Conservation (phyloP, 2,888 invertebrate genomes). For the Drosophila mercatorum region DNA sequence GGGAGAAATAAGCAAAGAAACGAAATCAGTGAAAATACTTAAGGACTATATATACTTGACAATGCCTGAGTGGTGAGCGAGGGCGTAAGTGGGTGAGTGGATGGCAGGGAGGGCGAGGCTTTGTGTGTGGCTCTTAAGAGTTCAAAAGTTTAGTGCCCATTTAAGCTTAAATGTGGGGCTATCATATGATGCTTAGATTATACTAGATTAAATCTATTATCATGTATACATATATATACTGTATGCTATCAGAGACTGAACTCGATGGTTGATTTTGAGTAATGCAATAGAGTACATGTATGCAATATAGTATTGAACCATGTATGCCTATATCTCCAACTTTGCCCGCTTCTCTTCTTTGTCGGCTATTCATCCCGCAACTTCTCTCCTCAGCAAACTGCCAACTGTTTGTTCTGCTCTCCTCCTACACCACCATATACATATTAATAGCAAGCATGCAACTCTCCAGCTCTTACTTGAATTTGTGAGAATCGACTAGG, state of each 20-base stretch:
- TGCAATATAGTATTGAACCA: neutral
- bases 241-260: neutral
- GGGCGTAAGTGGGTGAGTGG: neutral
- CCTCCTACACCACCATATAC: too few species aligned
- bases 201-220: neutral
- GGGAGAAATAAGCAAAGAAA: constrained; percentile 20
- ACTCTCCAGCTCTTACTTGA: too few species aligned
- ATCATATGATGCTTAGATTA: neutral
- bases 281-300: neutral
- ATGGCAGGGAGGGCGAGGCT: neutral
- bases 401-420: too few species aligned
- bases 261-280: neutral
- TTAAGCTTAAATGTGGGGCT: neutral
- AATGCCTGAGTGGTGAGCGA: neutral
- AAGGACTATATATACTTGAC: constrained; percentile 7
- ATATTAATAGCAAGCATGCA: too few species aligned
- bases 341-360: neutral
- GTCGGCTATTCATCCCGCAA: too few species aligned
- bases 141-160: constrained; percentile 12
- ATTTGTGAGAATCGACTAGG: neutral
- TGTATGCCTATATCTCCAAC: neutral
- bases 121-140: neutral
- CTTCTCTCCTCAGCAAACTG: too few species aligned
- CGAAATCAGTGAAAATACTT: constrained; percentile 42
- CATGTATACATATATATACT: neutral